These are phyloP conservation scores for Lutraria rhynchaena DNA, from an alignment of 1,140 invertebrate species.

Conservation along the genomic window DNA sequence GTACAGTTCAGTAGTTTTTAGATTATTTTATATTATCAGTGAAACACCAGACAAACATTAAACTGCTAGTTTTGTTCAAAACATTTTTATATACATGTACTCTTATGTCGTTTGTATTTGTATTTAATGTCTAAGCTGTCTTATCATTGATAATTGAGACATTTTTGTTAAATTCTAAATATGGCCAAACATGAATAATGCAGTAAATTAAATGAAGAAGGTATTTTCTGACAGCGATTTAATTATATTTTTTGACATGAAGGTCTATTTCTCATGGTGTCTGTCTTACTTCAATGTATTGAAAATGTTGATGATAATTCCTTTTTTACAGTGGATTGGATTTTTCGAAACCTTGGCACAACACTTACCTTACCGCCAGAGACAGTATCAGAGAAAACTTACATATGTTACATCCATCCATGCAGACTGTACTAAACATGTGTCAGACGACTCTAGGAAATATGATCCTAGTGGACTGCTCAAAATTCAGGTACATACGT, in stretches of 20 bases:
- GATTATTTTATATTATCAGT: too few relatives aligned
- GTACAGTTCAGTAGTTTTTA: too few relatives aligned
- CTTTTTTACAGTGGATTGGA: conserved; percentile 77
- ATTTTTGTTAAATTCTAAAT: neutral
- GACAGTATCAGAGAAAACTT: conserved; percentile 75
- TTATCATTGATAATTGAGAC: neutral
- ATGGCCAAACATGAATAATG: neutral
- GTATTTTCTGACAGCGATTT: neutral
- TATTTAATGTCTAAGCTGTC: too few relatives aligned
- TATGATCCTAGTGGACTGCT: conserved; percentile 78
- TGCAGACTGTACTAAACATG: conserved; percentile 76
- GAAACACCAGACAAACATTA: too few relatives aligned
- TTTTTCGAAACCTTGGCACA: conserved; percentile 80
- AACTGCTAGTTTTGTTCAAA: too few relatives aligned
- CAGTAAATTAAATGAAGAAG: neutral
- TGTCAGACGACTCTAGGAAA: conserved; percentile 78
- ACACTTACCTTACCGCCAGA: conserved; percentile 69
- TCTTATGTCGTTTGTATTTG: too few relatives aligned
- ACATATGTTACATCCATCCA: conserved; percentile 79
- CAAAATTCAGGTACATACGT: conserved; percentile 74
- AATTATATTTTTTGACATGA: neutral
- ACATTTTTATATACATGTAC: too few relatives aligned
- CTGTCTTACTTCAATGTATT: too few relatives aligned
- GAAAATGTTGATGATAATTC: too few relatives aligned
- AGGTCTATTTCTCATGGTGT: too few relatives aligned